Conservation (phyloP, 2,888 invertebrate species). For the Aleiodes leptofemur region DNA sequence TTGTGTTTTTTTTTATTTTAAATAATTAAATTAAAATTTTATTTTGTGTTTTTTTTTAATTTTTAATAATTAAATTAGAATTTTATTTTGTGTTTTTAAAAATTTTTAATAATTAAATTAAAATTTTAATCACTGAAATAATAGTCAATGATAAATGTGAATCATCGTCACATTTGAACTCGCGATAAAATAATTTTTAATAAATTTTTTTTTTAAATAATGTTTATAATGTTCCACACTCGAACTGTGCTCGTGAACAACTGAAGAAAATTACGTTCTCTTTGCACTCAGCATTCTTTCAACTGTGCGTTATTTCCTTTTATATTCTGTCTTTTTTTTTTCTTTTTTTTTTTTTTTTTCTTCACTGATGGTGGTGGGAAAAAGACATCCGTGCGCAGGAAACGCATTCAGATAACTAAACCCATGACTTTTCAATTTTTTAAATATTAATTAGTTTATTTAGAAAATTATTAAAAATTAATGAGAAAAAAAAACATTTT, state of each 20-base stretch:
- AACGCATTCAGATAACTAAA: conserved; percentile 31
- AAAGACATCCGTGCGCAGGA: conserved; percentile 32
- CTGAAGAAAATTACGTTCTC: conserved; percentile 30
- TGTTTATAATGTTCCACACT: conserved; percentile 13
- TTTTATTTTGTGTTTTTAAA: no score
- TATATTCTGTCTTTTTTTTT: conserved; percentile 14
- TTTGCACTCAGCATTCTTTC: conserved; percentile 17
- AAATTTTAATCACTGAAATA: no score
- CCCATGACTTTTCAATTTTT: neutral
- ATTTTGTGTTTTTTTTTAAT: no score
- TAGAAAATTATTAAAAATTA: neutral
- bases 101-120: no score
- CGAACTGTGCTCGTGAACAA: conserved; percentile 23
- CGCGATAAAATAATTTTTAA: no score
- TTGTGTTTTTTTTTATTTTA: no score
- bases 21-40: no score
- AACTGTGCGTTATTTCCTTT: neutral
- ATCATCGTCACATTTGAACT: no score
- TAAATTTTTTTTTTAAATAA: neutral
- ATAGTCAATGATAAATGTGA: no score
- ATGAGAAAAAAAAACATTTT: neutral
- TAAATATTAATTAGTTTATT: neutral
- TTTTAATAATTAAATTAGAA: no score
- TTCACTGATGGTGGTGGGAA: conserved; percentile 21
- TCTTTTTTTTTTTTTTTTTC: conserved; percentile 19